phyloP scores from a whole-genome alignment of 1,140 invertebrate genomes.

The Euura saliciscinereae region DNA sequence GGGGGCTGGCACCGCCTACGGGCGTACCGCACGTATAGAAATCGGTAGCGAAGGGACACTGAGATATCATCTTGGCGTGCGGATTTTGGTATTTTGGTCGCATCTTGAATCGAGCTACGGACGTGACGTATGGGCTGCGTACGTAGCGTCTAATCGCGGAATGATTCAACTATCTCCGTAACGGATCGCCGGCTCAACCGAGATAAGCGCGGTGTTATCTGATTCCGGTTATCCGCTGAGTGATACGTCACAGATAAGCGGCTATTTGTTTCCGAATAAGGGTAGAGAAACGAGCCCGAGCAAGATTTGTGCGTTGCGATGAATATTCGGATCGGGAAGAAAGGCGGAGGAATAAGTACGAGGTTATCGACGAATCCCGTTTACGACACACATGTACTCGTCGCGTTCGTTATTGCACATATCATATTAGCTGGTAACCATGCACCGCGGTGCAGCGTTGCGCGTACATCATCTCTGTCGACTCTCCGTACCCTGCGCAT shows the following conservation, averaged over 20 bases:
- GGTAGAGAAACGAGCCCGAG: neutral
- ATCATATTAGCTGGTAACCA: too few species aligned
- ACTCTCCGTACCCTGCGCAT: too few species aligned
- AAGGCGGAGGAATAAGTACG: neutral
- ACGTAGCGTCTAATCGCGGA: neutral
- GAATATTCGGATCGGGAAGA: too few species aligned
- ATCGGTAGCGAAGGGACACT: too few species aligned
- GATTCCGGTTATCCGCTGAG: neutral
- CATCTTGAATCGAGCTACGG: neutral
- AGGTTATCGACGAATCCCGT: neutral
- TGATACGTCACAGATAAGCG: constrained; percentile 2
- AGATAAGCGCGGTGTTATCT: neutral
- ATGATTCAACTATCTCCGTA: neutral
- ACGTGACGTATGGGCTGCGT: neutral
- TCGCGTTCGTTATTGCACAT: neutral
- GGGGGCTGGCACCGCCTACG: too few species aligned
- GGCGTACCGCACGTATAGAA: too few species aligned
- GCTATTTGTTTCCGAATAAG: constrained; percentile 3
- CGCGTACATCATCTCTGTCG: too few species aligned
- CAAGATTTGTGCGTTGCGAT: neutral
- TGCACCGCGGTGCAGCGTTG: too few species aligned
- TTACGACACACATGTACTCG: neutral
- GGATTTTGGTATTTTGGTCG: too few species aligned
- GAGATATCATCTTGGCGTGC: too few species aligned
- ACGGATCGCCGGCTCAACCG: neutral